These are phyloP conservation scores for Strix occidentalis DNA, from an alignment of 2,797 vertebrate genomes.

Conservation along the genomic window DNA sequence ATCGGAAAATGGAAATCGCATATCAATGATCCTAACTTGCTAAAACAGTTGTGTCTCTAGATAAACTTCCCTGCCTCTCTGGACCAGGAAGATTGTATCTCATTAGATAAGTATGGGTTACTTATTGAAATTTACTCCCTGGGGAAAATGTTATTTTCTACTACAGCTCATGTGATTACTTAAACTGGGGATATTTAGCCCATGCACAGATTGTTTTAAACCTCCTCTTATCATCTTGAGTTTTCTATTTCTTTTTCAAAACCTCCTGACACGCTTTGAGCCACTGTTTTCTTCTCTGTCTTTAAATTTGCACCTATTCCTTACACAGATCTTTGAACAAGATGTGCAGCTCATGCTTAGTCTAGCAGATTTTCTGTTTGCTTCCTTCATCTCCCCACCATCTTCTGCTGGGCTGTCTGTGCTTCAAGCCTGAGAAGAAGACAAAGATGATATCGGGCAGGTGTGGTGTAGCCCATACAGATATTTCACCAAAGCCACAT, in stretches of 20 bases:
- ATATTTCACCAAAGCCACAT: not conserved
- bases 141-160: not conserved
- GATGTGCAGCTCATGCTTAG: not conserved
- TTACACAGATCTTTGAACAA: not conserved
- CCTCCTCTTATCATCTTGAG: not conserved
- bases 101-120: not conserved
- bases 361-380: slow-evolving; percentile 62
- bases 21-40: not conserved
- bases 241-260: not conserved
- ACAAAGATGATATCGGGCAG: slow-evolving; percentile 9
- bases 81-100: no score
- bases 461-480: not conserved
- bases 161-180: not conserved
- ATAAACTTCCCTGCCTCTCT: not conserved
- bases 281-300: not conserved
- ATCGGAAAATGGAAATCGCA: not conserved
- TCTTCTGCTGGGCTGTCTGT: not conserved
- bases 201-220: not conserved
- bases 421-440: not conserved
- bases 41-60: not conserved
- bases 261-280: fast-evolving
- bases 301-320: not conserved
- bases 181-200: not conserved
- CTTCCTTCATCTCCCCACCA: slow-evolving; percentile 33
- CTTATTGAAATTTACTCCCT: not conserved